Conservation (phyloP, 1,140 invertebrate genomes). For the Samia ricini region DNA sequence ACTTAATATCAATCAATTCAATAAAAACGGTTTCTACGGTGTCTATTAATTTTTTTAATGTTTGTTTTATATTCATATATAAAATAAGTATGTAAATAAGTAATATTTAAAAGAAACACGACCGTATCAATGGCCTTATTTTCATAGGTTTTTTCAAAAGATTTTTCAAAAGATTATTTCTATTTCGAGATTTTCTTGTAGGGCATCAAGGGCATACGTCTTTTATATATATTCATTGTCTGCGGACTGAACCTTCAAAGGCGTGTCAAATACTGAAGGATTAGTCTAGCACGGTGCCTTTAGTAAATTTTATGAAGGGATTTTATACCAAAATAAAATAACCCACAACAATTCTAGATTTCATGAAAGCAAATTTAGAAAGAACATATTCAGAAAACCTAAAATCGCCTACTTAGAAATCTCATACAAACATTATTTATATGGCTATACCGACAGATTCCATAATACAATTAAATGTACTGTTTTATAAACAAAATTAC, state of each 20-base stretch:
- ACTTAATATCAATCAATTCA: conserved; percentile 58
- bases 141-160: background rate
- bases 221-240: background rate
- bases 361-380: no score
- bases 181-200: background rate
- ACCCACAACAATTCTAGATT: no score
- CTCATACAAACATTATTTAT: no score
- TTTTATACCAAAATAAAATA: no score
- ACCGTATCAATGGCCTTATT: background rate
- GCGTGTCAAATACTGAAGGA: no score
- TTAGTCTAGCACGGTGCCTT: no score
- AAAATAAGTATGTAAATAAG: background rate
- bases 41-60: conserved; percentile 12
- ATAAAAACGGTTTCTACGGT: conserved; percentile 52
- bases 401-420: no score
- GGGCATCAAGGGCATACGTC: background rate
- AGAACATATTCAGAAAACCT: no score
- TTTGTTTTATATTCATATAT: conserved; percentile 6
- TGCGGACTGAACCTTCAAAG: background rate
- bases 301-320: no score
- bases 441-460: no score
- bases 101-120: background rate
- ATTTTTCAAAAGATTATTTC: background rate
- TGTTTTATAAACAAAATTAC: no score
- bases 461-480: no score